Conservation (phyloP, 2,888 invertebrate genomes). For the Pinctada fucata region DNA sequence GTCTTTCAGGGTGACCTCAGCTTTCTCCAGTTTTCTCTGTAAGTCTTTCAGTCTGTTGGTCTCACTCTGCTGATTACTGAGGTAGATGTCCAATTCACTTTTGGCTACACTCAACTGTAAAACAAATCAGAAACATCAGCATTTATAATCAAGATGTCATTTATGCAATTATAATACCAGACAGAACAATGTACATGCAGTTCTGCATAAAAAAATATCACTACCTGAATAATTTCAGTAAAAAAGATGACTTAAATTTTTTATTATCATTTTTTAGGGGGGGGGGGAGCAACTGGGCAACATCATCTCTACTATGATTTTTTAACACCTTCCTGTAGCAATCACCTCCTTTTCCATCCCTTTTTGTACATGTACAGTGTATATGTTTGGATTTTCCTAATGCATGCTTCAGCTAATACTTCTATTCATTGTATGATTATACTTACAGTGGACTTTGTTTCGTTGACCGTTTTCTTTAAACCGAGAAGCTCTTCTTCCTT, state of each 20-base stretch:
- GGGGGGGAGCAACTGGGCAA: too few relatives aligned
- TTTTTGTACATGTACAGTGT: too few relatives aligned
- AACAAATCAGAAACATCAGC: neutral
- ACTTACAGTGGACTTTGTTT: slow-evolving; percentile 80
- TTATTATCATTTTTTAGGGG: too few relatives aligned
- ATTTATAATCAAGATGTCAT: neutral
- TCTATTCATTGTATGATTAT: neutral
- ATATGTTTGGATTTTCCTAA: too few relatives aligned
- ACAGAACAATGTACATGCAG: too few relatives aligned
- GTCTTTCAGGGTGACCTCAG: slow-evolving; percentile 76
- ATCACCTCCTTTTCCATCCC: too few relatives aligned
- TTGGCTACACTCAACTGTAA: slow-evolving; percentile 82
- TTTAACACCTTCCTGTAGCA: too few relatives aligned
- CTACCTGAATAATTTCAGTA: too few relatives aligned
- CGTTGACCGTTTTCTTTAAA: slow-evolving; percentile 73
- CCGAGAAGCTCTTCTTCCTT: slow-evolving; percentile 82
- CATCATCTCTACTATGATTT: too few relatives aligned
- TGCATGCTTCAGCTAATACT: too few relatives aligned
- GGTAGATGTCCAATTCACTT: slow-evolving; percentile 88
- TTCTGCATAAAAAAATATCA: too few relatives aligned
- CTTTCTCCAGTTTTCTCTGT: slow-evolving; percentile 76
- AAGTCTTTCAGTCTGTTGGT: slow-evolving; percentile 83
- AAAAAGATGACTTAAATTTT: too few relatives aligned
- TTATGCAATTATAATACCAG: neutral
- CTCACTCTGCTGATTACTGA: slow-evolving; percentile 83